These are phyloP conservation scores for Gambusia holbrooki DNA, from an alignment of 2,113 vertebrate species.

Conservation along the genomic window DNA sequence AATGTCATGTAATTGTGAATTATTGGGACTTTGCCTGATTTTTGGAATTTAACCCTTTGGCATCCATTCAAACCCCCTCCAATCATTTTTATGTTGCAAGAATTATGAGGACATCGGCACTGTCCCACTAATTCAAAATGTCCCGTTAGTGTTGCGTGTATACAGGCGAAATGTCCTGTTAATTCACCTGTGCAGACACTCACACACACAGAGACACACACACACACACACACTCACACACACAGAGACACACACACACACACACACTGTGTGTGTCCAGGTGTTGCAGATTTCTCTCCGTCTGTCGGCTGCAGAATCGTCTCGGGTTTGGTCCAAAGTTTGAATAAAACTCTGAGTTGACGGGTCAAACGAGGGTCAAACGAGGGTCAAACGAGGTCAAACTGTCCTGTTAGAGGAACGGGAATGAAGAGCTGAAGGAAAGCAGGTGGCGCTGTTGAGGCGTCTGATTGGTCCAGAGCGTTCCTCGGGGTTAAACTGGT, in stretches of 20 bases:
- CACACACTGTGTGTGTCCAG: conserved; percentile 13
- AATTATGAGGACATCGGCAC: no score
- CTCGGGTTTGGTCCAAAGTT: conserved; percentile 26
- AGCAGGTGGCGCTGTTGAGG: not conserved
- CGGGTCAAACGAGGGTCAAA: not conserved
- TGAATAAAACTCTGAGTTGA: conserved; percentile 8
- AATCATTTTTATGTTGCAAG: no score
- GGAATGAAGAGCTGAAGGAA: not conserved
- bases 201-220: conserved; percentile 36
- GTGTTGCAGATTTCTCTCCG: conserved; percentile 53
- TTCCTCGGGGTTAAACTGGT: not conserved
- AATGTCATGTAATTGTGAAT: no score
- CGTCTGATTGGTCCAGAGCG: not conserved
- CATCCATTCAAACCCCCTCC: no score
- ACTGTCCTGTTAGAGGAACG: not conserved
- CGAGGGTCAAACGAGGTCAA: conserved; percentile 10
- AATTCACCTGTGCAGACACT: no score
- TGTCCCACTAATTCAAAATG: no score
- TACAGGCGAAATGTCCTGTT: no score
- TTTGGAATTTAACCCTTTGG: no score
- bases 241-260: conserved; percentile 33
- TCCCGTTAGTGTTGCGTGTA: no score
- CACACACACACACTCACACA: conserved; percentile 4
- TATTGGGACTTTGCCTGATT: no score
- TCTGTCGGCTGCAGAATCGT: conserved; percentile 20